Conservation (phyloP, 2,113 vertebrate genomes). For the Entosphenus tridentatus region DNA sequence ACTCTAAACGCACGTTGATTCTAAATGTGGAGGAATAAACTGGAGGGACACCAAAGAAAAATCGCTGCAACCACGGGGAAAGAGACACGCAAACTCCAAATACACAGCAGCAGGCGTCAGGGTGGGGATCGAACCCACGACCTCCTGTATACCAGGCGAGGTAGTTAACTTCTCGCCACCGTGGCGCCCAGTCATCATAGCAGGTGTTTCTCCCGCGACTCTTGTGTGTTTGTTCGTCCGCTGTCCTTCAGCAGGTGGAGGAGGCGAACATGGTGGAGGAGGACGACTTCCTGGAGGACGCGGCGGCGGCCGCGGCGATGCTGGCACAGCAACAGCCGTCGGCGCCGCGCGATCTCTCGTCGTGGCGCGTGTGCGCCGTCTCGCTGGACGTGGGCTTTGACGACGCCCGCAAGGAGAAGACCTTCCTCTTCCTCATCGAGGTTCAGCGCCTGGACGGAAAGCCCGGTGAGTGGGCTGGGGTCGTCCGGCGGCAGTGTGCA, state of each 20-base stretch:
- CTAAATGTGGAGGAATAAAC: no score
- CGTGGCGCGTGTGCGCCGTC: constrained; percentile 63
- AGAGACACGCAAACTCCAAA: no score
- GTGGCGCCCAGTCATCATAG: no score
- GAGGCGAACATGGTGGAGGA: constrained; percentile 71
- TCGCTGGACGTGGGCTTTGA: constrained; percentile 62
- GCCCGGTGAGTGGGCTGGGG: constrained; percentile 26
- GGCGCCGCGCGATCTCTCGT: constrained; percentile 46
- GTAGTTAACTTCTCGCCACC: no score
- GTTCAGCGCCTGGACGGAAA: constrained; percentile 63
- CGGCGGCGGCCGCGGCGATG: constrained; percentile 23
- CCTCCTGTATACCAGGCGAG: no score
- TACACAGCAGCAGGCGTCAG: no score
- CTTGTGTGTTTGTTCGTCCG: no score
- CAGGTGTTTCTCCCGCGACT: no score
- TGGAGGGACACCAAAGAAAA: no score
- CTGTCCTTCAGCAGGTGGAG: constrained; percentile 40
- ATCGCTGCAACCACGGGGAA: no score
- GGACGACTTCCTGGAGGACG: constrained; percentile 50
- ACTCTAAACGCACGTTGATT: no score
- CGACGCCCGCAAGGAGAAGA: constrained; percentile 46
- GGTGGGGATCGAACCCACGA: no score
- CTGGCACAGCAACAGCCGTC: constrained; percentile 9
- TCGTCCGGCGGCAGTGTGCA: neutral
- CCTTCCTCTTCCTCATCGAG: constrained; percentile 78